These are phyloP conservation scores for Oophaga pumilio DNA, from an alignment of 2,113 vertebrate species.

Conservation along the genomic window DNA sequence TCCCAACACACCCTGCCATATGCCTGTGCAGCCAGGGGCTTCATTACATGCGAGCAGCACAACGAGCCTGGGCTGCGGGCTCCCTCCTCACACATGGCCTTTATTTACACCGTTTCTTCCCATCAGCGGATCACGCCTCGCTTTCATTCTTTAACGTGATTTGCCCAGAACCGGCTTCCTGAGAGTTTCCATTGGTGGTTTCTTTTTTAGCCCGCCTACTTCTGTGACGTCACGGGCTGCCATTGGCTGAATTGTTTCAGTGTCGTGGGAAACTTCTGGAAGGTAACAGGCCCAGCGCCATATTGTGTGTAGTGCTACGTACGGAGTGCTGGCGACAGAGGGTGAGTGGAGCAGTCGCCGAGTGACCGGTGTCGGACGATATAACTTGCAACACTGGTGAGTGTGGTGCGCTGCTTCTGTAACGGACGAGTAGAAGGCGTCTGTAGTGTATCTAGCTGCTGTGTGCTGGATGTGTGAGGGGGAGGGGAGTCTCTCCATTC, in stretches of 20 bases:
- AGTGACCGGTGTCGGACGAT: no score
- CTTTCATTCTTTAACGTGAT: not conserved
- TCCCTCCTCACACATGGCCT: not conserved
- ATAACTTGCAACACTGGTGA: no score
- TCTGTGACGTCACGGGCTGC: not conserved
- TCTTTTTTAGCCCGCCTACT: not conserved
- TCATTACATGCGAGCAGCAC: no score
- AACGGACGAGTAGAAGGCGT: no score
- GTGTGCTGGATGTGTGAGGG: no score
- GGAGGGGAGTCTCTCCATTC: no score
- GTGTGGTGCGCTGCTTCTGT: no score
- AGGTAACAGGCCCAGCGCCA: not conserved
- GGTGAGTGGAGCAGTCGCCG: constrained; percentile 60
- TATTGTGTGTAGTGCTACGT: constrained; percentile 67
- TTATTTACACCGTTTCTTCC: not conserved
- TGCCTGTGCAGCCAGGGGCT: no score
- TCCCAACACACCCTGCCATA: no score
- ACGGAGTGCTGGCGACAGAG: constrained; percentile 68
- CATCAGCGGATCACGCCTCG: not conserved
- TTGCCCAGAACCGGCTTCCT: not conserved
- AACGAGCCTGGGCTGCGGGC: no score
- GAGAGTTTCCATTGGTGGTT: not conserved
- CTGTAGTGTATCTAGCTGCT: no score
- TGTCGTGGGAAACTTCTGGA: constrained; percentile 47
- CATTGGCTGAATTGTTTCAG: not conserved